phyloP scores from a whole-genome alignment of 2,797 vertebrate genomes.

The Serranus cabrilla region DNA sequence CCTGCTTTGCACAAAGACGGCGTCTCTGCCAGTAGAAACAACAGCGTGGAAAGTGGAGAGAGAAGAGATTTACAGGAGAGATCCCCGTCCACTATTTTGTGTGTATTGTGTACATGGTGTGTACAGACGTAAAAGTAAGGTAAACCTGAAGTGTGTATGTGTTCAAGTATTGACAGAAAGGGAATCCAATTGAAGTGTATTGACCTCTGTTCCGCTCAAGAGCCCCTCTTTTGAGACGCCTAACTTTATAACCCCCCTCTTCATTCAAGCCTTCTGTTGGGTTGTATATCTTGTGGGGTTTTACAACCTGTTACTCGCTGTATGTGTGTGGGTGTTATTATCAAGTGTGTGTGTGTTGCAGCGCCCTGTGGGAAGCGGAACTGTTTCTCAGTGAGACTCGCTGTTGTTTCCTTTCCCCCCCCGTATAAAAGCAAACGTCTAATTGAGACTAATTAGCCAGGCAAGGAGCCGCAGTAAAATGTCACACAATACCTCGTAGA shows the following conservation, averaged over 20 bases:
- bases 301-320: conserved; percentile 72
- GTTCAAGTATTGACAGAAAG: conserved; percentile 52
- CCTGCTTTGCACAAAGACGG: conserved; percentile 34
- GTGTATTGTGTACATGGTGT: background rate
- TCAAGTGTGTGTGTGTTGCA: conserved; percentile 47
- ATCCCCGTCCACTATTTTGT: conserved; percentile 42
- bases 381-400: conserved; percentile 57
- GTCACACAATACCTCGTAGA: conserved; percentile 66
- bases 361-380: conserved; percentile 63
- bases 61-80: conserved; percentile 20
- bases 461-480: conserved; percentile 72
- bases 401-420: conserved; percentile 61
- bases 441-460: conserved; percentile 81
- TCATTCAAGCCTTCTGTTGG: conserved; percentile 71
- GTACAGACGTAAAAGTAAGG: conserved; percentile 8
- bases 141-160: conserved; percentile 28
- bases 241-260: conserved; percentile 71
- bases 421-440: conserved; percentile 68
- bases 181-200: conserved; percentile 61
- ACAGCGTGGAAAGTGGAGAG: conserved; percentile 32
- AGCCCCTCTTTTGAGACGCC: conserved; percentile 74
- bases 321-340: conserved; percentile 53
- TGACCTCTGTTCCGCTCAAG: conserved; percentile 67
- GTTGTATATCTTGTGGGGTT: conserved; percentile 79
- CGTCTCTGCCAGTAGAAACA: conserved; percentile 50